These are phyloP conservation scores for Willowsia nigromaculata DNA, from an alignment of 2,888 invertebrate genomes.

Conservation along the genomic window DNA sequence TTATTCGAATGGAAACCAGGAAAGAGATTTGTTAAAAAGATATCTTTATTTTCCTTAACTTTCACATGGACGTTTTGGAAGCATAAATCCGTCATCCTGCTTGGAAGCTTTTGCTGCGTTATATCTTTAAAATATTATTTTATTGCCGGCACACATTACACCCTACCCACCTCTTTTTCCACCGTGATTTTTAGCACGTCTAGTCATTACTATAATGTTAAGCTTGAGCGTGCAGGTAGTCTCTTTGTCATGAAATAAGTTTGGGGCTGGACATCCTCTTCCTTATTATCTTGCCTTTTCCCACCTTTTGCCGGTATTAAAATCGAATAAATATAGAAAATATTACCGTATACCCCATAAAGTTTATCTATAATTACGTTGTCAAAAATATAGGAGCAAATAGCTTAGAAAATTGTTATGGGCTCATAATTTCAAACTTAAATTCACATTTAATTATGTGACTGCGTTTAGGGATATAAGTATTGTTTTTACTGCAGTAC, in stretches of 20 bases:
- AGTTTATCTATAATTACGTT: not conserved
- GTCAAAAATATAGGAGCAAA: not conserved
- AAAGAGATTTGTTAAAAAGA: conserved; percentile 32
- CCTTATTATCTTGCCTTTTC: not conserved
- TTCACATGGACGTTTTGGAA: not conserved
- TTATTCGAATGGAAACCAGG: conserved; percentile 20
- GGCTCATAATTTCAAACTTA: no score
- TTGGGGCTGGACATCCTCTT: not conserved
- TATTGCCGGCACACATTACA: conserved; percentile 1
- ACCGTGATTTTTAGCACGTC: not conserved
- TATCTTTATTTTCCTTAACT: not conserved
- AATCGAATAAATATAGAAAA: not conserved
- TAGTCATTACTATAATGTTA: not conserved
- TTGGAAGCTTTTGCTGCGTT: not conserved
- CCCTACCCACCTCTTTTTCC: not conserved
- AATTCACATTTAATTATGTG: no score
- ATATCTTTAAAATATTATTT: not conserved
- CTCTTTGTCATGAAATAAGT: conserved; percentile 1
- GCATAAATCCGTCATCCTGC: not conserved
- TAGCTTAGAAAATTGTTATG: no score
- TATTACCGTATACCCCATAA: not conserved
- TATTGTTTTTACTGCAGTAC: no score
- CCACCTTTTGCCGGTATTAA: not conserved
- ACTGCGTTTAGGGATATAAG: no score
- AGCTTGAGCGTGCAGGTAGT: not conserved